Evolutionary conservation across 92 coral and sea anemone species (phyloP).

Genomic region (Scolanthus callimorphus): DNA sequence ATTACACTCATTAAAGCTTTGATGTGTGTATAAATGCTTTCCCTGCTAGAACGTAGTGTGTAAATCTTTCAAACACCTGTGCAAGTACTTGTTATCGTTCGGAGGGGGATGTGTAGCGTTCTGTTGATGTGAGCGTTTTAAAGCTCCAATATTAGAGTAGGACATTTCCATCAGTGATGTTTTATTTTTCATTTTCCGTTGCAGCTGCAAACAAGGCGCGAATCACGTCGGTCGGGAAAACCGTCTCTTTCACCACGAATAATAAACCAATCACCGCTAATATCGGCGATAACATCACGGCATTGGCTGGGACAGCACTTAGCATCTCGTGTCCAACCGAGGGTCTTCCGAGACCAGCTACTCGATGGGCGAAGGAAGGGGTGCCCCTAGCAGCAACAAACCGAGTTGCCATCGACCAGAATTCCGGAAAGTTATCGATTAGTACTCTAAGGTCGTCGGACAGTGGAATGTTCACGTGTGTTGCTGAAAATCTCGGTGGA

Average conservation of each 20-base stretch:
- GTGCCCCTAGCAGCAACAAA: conserved; percentile 26
- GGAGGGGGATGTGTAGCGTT: too few relatives aligned
- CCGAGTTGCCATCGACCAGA: conserved; percentile 20
- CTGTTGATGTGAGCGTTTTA: too few relatives aligned
- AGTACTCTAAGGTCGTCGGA: conserved; percentile 40
- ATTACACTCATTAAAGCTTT: too few relatives aligned
- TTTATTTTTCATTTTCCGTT: too few relatives aligned
- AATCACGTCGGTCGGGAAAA: neutral
- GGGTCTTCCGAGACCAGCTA: conserved; percentile 65
- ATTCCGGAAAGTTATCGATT: neutral
- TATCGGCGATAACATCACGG: conserved; percentile 56
- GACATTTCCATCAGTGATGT: too few relatives aligned
- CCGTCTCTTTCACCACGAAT: neutral
- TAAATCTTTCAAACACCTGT: too few relatives aligned
- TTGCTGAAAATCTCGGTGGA: conserved; percentile 68
- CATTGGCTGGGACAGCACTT: conserved; percentile 57
- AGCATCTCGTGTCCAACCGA: conserved; percentile 45
- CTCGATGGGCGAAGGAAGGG: conserved; percentile 60
- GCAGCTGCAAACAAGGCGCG: neutral
- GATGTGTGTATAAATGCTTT: too few relatives aligned
- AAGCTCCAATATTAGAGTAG: too few relatives aligned
- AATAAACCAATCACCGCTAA: neutral
- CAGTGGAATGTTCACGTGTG: conserved; percentile 57
- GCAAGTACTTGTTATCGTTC: too few relatives aligned
- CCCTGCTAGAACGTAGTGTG: too few relatives aligned